Conservation (phyloP, 2,797 vertebrate species). For the Macropodus opercularis region DNA sequence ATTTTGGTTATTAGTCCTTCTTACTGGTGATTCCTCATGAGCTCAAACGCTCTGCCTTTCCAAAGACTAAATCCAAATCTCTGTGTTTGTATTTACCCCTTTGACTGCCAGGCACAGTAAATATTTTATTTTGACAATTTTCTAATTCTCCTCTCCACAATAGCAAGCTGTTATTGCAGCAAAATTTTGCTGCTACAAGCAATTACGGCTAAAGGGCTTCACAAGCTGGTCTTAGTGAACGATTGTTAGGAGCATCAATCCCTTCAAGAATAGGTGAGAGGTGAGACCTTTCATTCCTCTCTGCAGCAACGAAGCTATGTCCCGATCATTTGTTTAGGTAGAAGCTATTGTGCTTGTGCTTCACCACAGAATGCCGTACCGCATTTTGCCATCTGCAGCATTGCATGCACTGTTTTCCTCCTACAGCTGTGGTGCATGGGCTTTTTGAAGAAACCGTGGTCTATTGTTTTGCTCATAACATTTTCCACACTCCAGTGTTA, state of each 20-base stretch:
- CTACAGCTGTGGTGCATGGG: conserved; percentile 8
- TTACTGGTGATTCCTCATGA: conserved; percentile 37
- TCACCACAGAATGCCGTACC: conserved; percentile 40
- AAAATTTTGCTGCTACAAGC: conserved; percentile 70
- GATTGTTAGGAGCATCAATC: conserved; percentile 73
- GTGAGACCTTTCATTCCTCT: conserved; percentile 71
- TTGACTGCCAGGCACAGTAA: conserved; percentile 53
- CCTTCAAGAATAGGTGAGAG: conserved; percentile 72
- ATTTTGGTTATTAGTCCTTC: conserved; percentile 9
- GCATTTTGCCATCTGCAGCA: conserved; percentile 36
- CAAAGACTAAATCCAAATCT: conserved; percentile 33
- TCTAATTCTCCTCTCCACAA: conserved; percentile 70
- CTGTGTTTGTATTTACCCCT: conserved; percentile 45
- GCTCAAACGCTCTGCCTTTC: conserved; percentile 16
- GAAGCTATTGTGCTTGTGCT: conserved; percentile 61
- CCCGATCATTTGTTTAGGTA: conserved; percentile 61
- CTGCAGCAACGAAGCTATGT: conserved; percentile 59
- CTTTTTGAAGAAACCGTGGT: conserved; percentile 45
- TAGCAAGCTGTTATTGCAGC: conserved; percentile 64
- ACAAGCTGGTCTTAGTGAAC: conserved; percentile 66
- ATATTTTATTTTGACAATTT: conserved; percentile 68
- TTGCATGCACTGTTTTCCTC: background rate
- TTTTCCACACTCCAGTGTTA: background rate
- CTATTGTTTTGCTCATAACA: no score
- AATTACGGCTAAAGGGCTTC: conserved; percentile 71